Evolutionary conservation across 2,888 invertebrate species (phyloP), one percentile per base, ranked within the genome.

Genomic region (Agrotis puta): DNA sequence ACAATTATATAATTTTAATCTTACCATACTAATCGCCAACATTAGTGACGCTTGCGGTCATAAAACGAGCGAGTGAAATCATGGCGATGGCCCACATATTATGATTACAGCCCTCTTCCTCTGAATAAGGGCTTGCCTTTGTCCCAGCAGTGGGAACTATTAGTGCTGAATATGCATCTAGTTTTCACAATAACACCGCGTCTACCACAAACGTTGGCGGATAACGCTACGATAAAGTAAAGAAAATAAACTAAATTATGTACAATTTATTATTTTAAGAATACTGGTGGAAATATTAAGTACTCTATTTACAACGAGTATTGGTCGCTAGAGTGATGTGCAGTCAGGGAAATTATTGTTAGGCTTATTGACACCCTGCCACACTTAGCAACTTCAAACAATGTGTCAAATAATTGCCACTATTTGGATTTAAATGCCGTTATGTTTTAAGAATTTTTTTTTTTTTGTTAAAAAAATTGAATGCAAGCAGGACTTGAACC

Each of bases 211-310:
- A 45, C 18, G 14, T 27, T 50, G 22, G 14, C 43, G 14, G 43
- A n/a, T 18, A 56, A 14, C 65, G 27, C 58, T 51, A 79, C 9
- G 20, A 64, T n/a, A 54, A 63, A 71, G 39, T 61, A 33, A 56
- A 64, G 22, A 62, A 70, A 72, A 77, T 56, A 63, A 53, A 65
- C 71, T 73, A 67, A 73, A 75, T 20, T 89, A 89, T 89, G 70
- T 89, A 90, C 88, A 90, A 84, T 39, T 39, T 39, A 11, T 77
- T 87, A 85, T 76, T 62, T 78, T 87, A 86, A 78, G 83, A 92
- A 91, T 92, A 92, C 92, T 92, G 92, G 88, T 88, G 85, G 73
- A 84, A 79, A 80, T 68, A 83, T 78, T 84, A 85, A 88, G 80
- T 83, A 78, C 82, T 81, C 84, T 89, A 88, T 86, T 82, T 87